Evolutionary conservation across 2,888 invertebrate genomes (phyloP).

Genomic region (Nematopogon swammerdamellus): DNA sequence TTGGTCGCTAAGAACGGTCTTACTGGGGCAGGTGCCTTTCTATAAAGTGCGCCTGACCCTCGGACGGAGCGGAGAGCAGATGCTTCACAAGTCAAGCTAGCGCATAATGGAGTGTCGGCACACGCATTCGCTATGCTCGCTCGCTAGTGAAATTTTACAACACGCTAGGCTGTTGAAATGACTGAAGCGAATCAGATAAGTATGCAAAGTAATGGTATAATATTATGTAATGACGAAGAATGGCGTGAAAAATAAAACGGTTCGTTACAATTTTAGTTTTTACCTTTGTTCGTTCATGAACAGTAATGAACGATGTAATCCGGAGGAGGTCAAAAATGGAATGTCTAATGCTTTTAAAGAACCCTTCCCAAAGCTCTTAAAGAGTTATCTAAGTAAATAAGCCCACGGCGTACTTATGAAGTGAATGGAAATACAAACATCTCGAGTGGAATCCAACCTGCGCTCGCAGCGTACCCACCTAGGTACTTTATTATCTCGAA

Average conservation of each 20-base stretch:
- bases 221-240: too few relatives aligned
- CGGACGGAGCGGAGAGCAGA: not conserved
- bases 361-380: constrained; percentile 2
- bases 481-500: constrained; percentile 38
- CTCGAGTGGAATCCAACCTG: constrained; percentile 30
- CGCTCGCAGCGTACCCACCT: constrained; percentile 23
- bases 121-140: not conserved
- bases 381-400: constrained; percentile 33
- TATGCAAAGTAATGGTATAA: too few relatives aligned
- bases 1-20: not conserved
- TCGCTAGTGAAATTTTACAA: too few relatives aligned
- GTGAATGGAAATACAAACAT: constrained; percentile 28
- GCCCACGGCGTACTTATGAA: constrained; percentile 23
- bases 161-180: too few relatives aligned
- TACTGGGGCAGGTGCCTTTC: not conserved
- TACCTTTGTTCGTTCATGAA: too few relatives aligned
- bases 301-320: too few relatives aligned
- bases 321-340: too few relatives aligned
- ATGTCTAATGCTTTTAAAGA: not conserved
- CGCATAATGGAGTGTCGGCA: not conserved
- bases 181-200: too few relatives aligned
- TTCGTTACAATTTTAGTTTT: too few relatives aligned
- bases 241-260: too few relatives aligned
- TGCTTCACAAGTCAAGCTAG: not conserved
- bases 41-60: not conserved